These are phyloP conservation scores for Aplochiton taeniatus DNA, from an alignment of 2,797 vertebrate genomes.

Conservation along the genomic window DNA sequence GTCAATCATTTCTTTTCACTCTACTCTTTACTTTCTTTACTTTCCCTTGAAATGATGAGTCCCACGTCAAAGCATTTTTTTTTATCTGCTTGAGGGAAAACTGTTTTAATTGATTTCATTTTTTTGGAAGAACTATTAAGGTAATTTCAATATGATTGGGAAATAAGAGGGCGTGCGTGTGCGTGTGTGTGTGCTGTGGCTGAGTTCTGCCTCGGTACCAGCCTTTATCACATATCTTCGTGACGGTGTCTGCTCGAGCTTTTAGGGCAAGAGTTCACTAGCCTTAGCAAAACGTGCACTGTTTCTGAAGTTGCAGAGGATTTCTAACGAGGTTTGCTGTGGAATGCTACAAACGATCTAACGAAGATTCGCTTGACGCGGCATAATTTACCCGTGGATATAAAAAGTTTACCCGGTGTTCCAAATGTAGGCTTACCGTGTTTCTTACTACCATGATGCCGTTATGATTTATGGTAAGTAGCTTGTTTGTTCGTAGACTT, in stretches of 20 bases:
- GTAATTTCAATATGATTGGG: slow-evolving; percentile 7
- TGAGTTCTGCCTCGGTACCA: slow-evolving; percentile 46
- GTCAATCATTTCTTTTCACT: slow-evolving; percentile 69
- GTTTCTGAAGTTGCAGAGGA: slow-evolving; percentile 23
- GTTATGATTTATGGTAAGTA: slow-evolving; percentile 4
- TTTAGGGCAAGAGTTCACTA: slow-evolving; percentile 71
- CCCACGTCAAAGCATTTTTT: slow-evolving; percentile 11
- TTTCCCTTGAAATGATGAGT: slow-evolving; percentile 44
- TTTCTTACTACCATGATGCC: slow-evolving; percentile 18
- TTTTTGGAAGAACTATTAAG: slow-evolving; percentile 3
- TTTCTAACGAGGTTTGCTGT: slow-evolving; percentile 30
- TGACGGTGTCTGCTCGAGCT: slow-evolving; percentile 65
- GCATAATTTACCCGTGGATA: slow-evolving; percentile 45
- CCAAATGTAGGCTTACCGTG: slow-evolving; percentile 2
- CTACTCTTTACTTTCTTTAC: slow-evolving; percentile 12
- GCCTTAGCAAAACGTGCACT: slow-evolving; percentile 24
- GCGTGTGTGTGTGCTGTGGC: slow-evolving; percentile 3
- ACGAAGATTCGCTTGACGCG: slow-evolving; percentile 21
- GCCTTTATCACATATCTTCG: slow-evolving; percentile 64
- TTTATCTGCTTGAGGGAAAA: too few species aligned
- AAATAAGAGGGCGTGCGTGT: slow-evolving; percentile 10
- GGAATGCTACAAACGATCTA: slow-evolving; percentile 22
- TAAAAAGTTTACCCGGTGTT: slow-evolving; percentile 26
- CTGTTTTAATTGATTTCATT: slow-evolving; percentile 5
- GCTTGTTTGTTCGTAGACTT: too few species aligned